Evolutionary conservation across 2,113 vertebrate species (phyloP).

Genomic region (Oxyruncus cristatus): DNA sequence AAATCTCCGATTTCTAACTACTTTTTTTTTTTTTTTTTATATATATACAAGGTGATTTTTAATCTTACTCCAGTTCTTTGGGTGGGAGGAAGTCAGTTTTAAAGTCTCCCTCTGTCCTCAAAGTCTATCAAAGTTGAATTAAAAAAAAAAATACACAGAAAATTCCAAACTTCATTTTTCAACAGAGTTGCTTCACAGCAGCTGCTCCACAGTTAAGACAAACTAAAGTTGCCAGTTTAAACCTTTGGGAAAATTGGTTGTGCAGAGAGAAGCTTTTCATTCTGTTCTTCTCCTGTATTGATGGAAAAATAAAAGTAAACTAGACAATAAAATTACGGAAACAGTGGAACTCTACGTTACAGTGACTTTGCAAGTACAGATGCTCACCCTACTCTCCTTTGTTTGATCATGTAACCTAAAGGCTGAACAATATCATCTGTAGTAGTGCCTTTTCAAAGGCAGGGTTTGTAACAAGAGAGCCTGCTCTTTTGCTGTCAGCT

Average conservation of each 20-base stretch:
- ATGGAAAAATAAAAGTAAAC: background rate
- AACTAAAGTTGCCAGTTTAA: background rate
- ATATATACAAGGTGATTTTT: background rate
- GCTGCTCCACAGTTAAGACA: background rate
- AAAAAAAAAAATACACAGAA: background rate
- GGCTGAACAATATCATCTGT: background rate
- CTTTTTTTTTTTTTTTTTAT: background rate
- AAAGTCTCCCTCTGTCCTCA: background rate
- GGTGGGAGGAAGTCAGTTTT: background rate
- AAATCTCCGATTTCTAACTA: background rate
- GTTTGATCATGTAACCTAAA: background rate
- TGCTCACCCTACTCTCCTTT: background rate
- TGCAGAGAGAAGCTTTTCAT: background rate
- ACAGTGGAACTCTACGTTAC: accelerated
- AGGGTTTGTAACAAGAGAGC: background rate
- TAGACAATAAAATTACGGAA: background rate
- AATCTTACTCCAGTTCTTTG: background rate
- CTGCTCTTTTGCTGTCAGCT: background rate
- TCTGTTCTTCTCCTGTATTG: background rate
- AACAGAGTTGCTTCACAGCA: background rate
- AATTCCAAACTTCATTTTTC: background rate
- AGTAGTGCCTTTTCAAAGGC: background rate
- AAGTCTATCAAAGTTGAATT: background rate
- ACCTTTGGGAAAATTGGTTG: background rate
- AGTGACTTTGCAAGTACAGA: background rate